A percentile compares a stretch with the other conserved stretches of the same genome.
Conservation (phyloP, 2,113 vertebrate species). For the Hyaena hyaena region DNA sequence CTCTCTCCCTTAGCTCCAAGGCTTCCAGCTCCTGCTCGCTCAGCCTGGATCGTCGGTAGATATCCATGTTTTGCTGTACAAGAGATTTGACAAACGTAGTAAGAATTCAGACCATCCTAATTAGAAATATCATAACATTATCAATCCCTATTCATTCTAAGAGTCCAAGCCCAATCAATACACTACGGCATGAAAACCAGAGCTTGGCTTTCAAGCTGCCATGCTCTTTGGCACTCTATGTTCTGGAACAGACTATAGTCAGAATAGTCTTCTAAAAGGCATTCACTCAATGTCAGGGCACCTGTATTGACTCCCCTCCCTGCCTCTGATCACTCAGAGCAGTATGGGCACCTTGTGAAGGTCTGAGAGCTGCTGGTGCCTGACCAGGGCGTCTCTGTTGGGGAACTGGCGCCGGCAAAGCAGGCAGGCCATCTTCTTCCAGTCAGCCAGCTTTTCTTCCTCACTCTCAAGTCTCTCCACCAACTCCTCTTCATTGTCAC, state of each 20-base stretch:
- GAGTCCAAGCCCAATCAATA: not conserved
- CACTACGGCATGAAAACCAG: not conserved
- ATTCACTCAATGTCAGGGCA: not conserved
- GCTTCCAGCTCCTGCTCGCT: constrained; percentile 96
- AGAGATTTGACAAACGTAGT: constrained; percentile 53
- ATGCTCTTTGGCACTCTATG: not conserved
- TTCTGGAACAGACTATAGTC: not conserved
- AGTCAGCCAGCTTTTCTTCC: constrained; percentile 96
- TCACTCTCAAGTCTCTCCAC: constrained; percentile 89
- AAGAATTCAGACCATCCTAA: not conserved
- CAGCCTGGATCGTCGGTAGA: constrained; percentile 93
- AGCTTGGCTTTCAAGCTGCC: not conserved
- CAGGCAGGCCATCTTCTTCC: constrained; percentile 97
- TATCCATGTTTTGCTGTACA: constrained; percentile 97
- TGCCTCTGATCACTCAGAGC: not conserved
- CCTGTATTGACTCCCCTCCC: not conserved
- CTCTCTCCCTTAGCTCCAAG: constrained; percentile 95
- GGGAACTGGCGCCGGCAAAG: constrained; percentile 97
- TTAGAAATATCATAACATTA: not conserved
- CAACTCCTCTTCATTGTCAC: constrained; percentile 95
- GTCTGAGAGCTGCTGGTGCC: constrained; percentile 98
- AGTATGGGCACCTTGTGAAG: constrained; percentile 93
- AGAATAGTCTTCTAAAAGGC: not conserved
- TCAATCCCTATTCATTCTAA: not conserved
- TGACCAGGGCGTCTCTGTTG: constrained; percentile 93